Conservation (phyloP, 1,140 invertebrate genomes). For the Prorops nasuta region DNA sequence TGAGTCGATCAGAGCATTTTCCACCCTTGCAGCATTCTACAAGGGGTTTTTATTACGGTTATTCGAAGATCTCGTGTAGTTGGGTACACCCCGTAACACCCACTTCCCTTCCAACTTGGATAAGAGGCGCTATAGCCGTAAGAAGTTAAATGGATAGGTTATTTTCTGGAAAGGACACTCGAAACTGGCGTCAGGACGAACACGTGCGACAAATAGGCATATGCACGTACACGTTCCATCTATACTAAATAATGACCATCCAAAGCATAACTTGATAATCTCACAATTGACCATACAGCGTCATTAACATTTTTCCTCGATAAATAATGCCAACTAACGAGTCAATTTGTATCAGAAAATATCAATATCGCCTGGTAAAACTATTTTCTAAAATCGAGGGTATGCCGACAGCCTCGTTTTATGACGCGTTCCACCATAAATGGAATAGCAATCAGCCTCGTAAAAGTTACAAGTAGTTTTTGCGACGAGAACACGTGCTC, state of each 20-base stretch:
- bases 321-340: no score
- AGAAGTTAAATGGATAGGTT: slow-evolving; percentile 37
- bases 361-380: no score
- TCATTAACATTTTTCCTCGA: no score
- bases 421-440: slow-evolving; percentile 29
- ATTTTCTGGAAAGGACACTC: slow-evolving; percentile 41
- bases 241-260: no score
- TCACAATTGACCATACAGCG: no score
- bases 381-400: no score
- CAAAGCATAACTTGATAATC: no score
- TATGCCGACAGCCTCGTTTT: no score
- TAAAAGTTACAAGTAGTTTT: slow-evolving; percentile 26
- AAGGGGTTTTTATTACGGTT: slow-evolving; percentile 22
- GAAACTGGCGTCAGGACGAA: slow-evolving; percentile 27
- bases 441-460: slow-evolving; percentile 13
- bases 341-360: no score
- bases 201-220: slow-evolving; percentile 27
- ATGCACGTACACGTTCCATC: not conserved
- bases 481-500: no score
- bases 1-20: slow-evolving; percentile 20
- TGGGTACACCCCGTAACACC: slow-evolving; percentile 37
- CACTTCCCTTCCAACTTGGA: slow-evolving; percentile 30
- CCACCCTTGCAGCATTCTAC: slow-evolving; percentile 1
- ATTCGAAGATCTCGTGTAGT: slow-evolving; percentile 21
- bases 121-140: slow-evolving; percentile 21